These are phyloP conservation scores for Cepaea nemoralis DNA, from an alignment of 1,140 invertebrate genomes.

Conservation along the genomic window DNA sequence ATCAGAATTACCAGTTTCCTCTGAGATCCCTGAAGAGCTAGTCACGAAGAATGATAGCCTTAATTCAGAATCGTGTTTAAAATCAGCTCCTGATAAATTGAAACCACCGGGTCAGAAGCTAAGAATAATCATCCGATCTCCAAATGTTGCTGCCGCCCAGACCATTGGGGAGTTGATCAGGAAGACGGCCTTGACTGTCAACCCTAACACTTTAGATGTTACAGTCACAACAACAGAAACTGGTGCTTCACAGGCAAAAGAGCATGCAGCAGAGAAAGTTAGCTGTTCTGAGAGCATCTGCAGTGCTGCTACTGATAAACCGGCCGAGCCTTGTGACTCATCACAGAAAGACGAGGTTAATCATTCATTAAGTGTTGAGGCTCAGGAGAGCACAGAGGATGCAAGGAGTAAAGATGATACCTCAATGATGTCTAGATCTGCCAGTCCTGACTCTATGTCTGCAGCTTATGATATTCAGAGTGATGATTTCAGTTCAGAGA, in stretches of 20 bases:
- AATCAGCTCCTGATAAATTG: not conserved
- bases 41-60: not conserved
- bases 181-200: slow-evolving; percentile 19
- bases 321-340: not conserved
- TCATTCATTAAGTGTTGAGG: not conserved
- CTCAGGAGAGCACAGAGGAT: not conserved
- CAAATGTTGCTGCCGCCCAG: slow-evolving; percentile 36
- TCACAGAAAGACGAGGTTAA: not conserved
- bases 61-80: not conserved
- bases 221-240: slow-evolving; percentile 7
- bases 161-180: slow-evolving; percentile 34
- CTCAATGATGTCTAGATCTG: slow-evolving; percentile 21
- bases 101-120: slow-evolving; percentile 13
- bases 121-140: slow-evolving; percentile 32
- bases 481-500: slow-evolving; percentile 39
- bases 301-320: not conserved
- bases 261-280: not conserved
- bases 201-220: slow-evolving; percentile 12
- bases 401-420: slow-evolving; percentile 3
- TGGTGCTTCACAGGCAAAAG: not conserved
- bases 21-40: not conserved
- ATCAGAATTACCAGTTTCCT: not conserved
- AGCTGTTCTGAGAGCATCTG: not conserved
- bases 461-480: slow-evolving; percentile 41
- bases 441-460: slow-evolving; percentile 35